Percentiles rank a stretch among this genome's conserved stretches.
phyloP scores from a whole-genome alignment of 2,113 vertebrate genomes.

The Scomber scombrus region DNA sequence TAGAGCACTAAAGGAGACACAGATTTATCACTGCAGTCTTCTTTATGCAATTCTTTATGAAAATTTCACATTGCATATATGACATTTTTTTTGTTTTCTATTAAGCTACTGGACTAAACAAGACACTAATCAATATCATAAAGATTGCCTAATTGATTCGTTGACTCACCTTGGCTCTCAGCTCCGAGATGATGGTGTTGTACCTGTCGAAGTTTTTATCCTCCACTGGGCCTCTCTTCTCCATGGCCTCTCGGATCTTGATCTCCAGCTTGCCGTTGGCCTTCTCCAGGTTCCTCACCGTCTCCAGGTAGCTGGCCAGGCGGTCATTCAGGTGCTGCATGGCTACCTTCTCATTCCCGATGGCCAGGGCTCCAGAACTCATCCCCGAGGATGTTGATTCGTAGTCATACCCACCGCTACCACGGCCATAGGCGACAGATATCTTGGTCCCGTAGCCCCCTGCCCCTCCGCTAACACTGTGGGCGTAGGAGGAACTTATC shows the following conservation, averaged over 20 bases:
- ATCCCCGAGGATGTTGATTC: neutral
- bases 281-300: conserved; percentile 82
- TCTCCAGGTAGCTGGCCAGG: conserved; percentile 84
- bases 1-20: no score
- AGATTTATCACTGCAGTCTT: no score
- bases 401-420: conserved; percentile 38
- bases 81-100: no score
- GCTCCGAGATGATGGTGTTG: conserved; percentile 64
- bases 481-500: conserved; percentile 50
- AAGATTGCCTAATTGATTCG: neutral
- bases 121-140: no score
- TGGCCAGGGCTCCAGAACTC: conserved; percentile 38
- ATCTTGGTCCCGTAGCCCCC: conserved; percentile 77
- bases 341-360: conserved; percentile 78
- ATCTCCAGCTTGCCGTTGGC: conserved; percentile 81
- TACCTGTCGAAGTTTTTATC: conserved; percentile 77
- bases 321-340: conserved; percentile 85
- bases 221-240: conserved; percentile 77
- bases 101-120: no score
- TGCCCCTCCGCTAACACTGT: conserved; percentile 79
- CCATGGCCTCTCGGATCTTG: conserved; percentile 80
- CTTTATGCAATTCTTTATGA: neutral
- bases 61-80: no score
- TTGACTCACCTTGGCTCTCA: conserved; percentile 82
- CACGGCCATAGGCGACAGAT: neutral